These are phyloP conservation scores for Etia nguti DNA, from an alignment of 2,113 vertebrate species.

Conservation along the genomic window DNA sequence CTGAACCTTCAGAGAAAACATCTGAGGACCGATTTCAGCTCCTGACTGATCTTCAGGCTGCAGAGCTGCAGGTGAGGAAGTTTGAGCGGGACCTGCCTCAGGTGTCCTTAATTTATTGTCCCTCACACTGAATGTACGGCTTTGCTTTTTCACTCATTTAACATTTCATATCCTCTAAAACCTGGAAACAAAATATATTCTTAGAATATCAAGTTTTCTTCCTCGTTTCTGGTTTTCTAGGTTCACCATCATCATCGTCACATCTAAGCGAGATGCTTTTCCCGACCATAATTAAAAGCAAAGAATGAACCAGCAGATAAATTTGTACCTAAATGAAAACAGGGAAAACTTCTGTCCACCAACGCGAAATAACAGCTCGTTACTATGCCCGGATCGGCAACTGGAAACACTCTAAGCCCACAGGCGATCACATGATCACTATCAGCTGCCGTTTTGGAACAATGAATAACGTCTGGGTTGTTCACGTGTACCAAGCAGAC, in stretches of 20 bases:
- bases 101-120: neutral
- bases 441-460: neutral
- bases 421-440: neutral
- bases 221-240: neutral
- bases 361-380: neutral
- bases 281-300: neutral
- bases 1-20: neutral
- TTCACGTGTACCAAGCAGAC: neutral
- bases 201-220: neutral
- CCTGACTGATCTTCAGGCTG: neutral
- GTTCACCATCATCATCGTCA: neutral
- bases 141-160: neutral
- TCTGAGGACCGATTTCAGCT: neutral
- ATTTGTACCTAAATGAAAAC: accelerated
- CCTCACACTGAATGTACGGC: neutral
- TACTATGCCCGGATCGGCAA: accelerated
- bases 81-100: too few species aligned
- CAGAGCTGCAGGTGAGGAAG: neutral
- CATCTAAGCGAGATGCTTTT: accelerated
- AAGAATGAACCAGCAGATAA: neutral
- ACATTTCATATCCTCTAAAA: neutral
- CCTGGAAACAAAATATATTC: neutral
- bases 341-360: accelerated
- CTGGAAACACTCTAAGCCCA: accelerated
- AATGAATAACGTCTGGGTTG: neutral